phyloP scores from a whole-genome alignment of 2,797 vertebrate species.

The Lerista edwardsae region DNA sequence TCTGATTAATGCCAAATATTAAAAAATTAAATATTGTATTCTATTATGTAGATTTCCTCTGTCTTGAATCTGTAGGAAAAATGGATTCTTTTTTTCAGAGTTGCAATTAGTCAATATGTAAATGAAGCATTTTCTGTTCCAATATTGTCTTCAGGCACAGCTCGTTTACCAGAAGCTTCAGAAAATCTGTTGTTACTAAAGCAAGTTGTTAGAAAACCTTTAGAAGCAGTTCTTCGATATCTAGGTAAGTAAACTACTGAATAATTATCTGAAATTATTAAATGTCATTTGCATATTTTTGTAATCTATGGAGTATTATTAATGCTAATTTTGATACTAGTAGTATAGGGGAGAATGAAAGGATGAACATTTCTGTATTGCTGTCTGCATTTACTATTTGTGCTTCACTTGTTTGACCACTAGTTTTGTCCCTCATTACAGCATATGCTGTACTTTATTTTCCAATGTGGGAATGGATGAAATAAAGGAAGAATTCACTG shows the following conservation, averaged over 20 bases:
- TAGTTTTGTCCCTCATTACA: not conserved
- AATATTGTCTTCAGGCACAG: constrained; percentile 82
- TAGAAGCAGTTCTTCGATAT: constrained; percentile 95
- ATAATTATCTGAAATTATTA: constrained; percentile 8
- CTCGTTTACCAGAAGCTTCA: constrained; percentile 88
- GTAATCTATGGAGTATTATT: not conserved
- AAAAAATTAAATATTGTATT: not conserved
- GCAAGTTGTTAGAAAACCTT: constrained; percentile 91
- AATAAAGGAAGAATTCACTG: not conserved
- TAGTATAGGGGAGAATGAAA: not conserved
- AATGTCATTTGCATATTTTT: not conserved
- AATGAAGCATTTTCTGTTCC: constrained; percentile 41
- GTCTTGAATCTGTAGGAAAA: not conserved
- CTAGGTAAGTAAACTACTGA: constrained; percentile 81
- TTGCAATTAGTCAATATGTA: not conserved
- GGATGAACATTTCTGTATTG: no score
- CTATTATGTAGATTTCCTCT: not conserved
- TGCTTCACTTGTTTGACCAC: not conserved
- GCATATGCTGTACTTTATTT: rapidly evolving
- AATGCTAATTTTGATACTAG: not conserved
- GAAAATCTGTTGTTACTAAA: constrained; percentile 88
- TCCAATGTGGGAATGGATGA: not conserved
- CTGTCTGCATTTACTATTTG: not conserved
- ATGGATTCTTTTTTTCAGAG: not conserved
- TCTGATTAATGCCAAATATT: not conserved